Conservation (phyloP, 2,888 invertebrate genomes). For the Acrocyrtus sp. region DNA sequence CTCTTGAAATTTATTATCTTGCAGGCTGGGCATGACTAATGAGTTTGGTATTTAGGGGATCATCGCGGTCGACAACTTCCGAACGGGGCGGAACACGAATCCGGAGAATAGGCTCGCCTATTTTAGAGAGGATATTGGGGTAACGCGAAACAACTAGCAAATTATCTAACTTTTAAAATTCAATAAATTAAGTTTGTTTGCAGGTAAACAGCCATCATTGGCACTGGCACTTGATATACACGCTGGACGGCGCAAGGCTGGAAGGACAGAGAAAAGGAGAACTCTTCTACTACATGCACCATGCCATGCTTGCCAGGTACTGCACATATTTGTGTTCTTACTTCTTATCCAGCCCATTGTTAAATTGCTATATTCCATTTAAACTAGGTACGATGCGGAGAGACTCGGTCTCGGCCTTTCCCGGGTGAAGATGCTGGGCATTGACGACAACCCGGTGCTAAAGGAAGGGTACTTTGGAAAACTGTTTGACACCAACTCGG, state of each 20-base stretch:
- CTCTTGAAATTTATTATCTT: not conserved
- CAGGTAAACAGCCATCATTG: constrained; percentile 87
- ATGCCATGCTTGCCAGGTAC: constrained; percentile 68
- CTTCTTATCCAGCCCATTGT: no score
- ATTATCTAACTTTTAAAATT: not conserved
- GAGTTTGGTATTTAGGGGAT: constrained; percentile 10
- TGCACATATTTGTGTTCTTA: constrained; percentile 1
- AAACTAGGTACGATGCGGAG: constrained; percentile 77
- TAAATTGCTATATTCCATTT: no score
- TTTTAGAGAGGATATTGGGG: constrained; percentile 77
- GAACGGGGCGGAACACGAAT: constrained; percentile 74
- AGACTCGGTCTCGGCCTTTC: constrained; percentile 77
- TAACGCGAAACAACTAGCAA: no score
- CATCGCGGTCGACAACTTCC: constrained; percentile 66
- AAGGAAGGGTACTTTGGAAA: constrained; percentile 86
- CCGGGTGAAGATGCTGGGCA: constrained; percentile 75
- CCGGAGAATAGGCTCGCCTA: constrained; percentile 84
- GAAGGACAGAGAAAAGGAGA: constrained; percentile 76
- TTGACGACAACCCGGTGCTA: constrained; percentile 75
- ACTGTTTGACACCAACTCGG: constrained; percentile 66
- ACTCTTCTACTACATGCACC: constrained; percentile 83
- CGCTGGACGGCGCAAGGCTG: constrained; percentile 73
- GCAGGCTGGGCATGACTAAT: no score
- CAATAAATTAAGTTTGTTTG: not conserved
- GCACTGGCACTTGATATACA: constrained; percentile 93